phyloP scores from a whole-genome alignment of 2,888 invertebrate species.

The Melinopterus prodromus region DNA sequence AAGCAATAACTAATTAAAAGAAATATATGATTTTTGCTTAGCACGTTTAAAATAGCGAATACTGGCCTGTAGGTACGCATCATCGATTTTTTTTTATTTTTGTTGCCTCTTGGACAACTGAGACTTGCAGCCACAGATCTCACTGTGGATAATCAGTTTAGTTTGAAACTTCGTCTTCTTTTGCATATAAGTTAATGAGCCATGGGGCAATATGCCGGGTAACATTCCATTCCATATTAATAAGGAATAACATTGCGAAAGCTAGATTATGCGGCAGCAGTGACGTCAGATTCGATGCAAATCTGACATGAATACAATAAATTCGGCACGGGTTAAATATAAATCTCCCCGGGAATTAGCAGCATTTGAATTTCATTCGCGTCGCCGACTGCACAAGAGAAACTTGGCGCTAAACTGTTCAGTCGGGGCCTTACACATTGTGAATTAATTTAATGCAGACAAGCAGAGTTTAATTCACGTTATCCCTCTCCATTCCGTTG shows the following conservation, averaged over 20 bases:
- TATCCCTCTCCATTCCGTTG: neutral
- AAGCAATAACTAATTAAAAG: no score
- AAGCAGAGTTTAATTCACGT: neutral
- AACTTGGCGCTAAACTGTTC: constrained; percentile 4
- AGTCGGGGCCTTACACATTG: neutral
- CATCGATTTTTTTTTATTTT: no score
- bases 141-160: no score
- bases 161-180: no score
- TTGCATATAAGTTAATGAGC: no score
- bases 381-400: neutral
- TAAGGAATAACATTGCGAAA: neutral
- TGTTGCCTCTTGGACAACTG: no score
- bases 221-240: neutral
- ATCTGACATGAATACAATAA: constrained; percentile 4
- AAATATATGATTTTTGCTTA: no score
- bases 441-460: neutral
- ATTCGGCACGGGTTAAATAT: constrained; percentile 4
- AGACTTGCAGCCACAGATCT: no score
- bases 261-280: neutral
- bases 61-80: no score
- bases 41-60: no score
- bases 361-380: constrained; percentile 4
- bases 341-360: constrained; percentile 4
- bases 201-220: no score
- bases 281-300: neutral